phyloP scores from a whole-genome alignment of 2,888 invertebrate genomes.

The Himalopsyche japonica region DNA sequence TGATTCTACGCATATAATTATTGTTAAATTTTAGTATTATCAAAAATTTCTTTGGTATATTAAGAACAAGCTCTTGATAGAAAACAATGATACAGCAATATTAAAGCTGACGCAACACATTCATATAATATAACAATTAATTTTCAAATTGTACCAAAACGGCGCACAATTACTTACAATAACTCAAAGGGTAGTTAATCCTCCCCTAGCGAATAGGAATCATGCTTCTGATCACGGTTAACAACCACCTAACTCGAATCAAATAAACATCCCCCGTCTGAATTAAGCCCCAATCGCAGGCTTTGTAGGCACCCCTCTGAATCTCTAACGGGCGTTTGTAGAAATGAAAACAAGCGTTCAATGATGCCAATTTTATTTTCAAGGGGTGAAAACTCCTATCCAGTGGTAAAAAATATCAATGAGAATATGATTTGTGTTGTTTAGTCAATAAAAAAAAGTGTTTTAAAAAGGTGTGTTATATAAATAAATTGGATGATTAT shows the following conservation, averaged over 20 bases:
- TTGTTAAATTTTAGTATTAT: no score
- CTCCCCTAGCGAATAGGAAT: not conserved
- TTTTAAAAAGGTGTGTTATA: no score
- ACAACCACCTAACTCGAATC: not conserved
- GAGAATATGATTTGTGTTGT: no score
- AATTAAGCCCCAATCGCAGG: not conserved
- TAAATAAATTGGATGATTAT: no score
- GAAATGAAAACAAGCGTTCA: not conserved
- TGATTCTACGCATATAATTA: no score
- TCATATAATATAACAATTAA: not conserved
- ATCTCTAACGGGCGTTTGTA: not conserved
- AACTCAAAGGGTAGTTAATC: not conserved
- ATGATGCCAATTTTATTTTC: not conserved
- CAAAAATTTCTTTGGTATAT: no score
- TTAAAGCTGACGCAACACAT: not conserved
- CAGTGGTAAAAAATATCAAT: no score
- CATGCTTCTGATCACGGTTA: not conserved
- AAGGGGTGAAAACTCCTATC: not conserved
- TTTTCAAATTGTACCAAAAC: not conserved
- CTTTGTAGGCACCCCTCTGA: not conserved
- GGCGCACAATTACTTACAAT: not conserved
- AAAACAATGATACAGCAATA: not conserved
- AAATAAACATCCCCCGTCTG: not conserved
- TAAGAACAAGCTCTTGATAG: no score
- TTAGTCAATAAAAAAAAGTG: no score